A percentile compares a stretch with the other conserved stretches of the same genome.
phyloP scores from a whole-genome alignment of 2,113 vertebrate species.

The Rutilus rutilus region DNA sequence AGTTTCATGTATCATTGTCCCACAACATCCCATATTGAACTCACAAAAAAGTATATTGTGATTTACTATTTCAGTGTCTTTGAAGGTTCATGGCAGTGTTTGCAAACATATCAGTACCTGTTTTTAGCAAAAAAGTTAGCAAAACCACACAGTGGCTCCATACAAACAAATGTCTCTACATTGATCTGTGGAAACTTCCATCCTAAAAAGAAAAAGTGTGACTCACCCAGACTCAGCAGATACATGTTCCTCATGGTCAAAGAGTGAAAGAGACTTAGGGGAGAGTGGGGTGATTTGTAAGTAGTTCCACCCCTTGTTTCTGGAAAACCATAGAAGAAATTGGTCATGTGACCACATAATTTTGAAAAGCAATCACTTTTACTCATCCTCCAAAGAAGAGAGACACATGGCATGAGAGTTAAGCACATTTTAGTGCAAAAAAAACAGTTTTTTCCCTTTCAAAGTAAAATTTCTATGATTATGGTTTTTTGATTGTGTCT shows the following conservation, averaged over 20 bases:
- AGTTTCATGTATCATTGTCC: neutral
- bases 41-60: neutral
- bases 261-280: constrained; percentile 22
- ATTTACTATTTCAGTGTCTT: neutral
- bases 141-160: neutral
- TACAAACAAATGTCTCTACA: constrained; percentile 1
- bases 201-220: constrained; percentile 36
- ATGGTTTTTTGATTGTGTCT: too few species aligned
- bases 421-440: too few species aligned
- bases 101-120: constrained; percentile 26
- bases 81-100: neutral
- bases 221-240: constrained; percentile 72
- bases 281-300: too few species aligned
- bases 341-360: too few species aligned
- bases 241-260: constrained; percentile 62
- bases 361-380: too few species aligned
- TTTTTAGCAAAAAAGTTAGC: neutral
- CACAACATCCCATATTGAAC: neutral
- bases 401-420: too few species aligned
- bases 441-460: too few species aligned
- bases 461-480: too few species aligned
- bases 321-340: too few species aligned
- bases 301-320: too few species aligned
- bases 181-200: constrained; percentile 37
- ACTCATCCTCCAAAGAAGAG: too few species aligned